Evolutionary conservation across 1,140 invertebrate species (phyloP), one percentile per base, ranked within the genome.

Genomic region (Caenorhabditis tropicalis): DNA sequence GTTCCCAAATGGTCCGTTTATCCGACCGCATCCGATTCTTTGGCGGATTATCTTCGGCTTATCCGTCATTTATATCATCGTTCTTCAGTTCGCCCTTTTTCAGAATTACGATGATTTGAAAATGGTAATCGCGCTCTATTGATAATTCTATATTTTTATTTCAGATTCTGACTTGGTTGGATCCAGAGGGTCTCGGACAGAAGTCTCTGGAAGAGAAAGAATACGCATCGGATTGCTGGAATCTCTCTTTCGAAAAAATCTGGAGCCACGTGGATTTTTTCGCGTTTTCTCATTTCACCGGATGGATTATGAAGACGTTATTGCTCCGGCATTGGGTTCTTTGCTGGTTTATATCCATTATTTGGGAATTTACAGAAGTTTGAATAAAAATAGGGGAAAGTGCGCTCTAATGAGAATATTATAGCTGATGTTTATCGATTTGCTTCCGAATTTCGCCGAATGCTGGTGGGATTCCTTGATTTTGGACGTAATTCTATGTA

Each of bases 401-500:
- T 6, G 15, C 21, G 21, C 9, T 10, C 27, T 3, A 31, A 27
- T 19, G 9, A 46, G 82, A n/a, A n/a, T 81, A 79, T 89, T 91
- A 58, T 88, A 94, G 94, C 94, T 98, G 87, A 95, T 96, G 19
- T 99, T 99, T 93, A 95, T 96, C 88, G 97, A 99, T 93, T 93
- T 99, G 39, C 92, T 99, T 88, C 97, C 97, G 49, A 99, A 99
- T 92, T 99, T 99, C 92, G 93, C 95, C 51, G 98, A 99, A 92
- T 99, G 98, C 91, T 99, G 98, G 98, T 99, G 98, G 97, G 98
- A 99, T 93, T 95, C 96, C 9, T 92, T 98, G 29, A 94, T 99
- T 85, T 93, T 99, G 80, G 98, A 99, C 93, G 95, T 99, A 27
- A 90, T 99, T 5, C 90, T 99, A 15, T 99, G 97, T 92, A 99